Conservation (phyloP, 1,140 invertebrate species). For the Sycophaga agraensis region DNA sequence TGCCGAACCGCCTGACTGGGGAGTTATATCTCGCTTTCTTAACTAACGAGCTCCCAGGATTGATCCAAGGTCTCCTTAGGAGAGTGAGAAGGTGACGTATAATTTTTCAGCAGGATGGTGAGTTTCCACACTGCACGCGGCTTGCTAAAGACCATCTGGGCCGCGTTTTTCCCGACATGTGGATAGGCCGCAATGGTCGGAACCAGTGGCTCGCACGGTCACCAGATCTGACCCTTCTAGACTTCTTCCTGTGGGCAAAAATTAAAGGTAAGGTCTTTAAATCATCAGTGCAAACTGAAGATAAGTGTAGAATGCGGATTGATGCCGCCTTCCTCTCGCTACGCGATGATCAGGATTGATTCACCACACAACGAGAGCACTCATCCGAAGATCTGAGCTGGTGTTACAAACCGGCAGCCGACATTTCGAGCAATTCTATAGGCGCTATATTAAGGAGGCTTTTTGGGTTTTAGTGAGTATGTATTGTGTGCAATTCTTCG, state of each 20-base stretch:
- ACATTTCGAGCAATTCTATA: too few species aligned
- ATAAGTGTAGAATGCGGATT: background rate
- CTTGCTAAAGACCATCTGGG: slow-evolving; percentile 33
- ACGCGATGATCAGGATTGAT: too few species aligned
- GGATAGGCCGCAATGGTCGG: slow-evolving; percentile 39
- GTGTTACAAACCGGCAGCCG: too few species aligned
- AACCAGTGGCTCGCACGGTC: slow-evolving; percentile 40
- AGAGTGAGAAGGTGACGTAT: background rate
- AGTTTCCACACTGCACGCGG: background rate
- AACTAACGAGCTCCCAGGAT: background rate
- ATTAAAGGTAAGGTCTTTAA: background rate
- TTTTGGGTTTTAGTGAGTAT: too few species aligned
- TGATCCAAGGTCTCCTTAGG: background rate
- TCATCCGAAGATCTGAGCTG: too few species aligned
- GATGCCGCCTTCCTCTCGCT: too few species aligned
- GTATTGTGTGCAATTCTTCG: too few species aligned
- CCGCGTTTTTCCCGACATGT: slow-evolving; percentile 32
- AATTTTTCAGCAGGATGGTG: background rate
- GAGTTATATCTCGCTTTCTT: background rate
- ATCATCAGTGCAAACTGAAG: background rate
- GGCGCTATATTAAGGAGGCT: too few species aligned
- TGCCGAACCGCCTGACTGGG: background rate
- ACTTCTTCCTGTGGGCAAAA: slow-evolving; percentile 38
- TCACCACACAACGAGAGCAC: too few species aligned
- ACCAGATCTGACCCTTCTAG: slow-evolving; percentile 41